phyloP scores from a whole-genome alignment of 1,140 invertebrate species.

The Maniola jurtina region DNA sequence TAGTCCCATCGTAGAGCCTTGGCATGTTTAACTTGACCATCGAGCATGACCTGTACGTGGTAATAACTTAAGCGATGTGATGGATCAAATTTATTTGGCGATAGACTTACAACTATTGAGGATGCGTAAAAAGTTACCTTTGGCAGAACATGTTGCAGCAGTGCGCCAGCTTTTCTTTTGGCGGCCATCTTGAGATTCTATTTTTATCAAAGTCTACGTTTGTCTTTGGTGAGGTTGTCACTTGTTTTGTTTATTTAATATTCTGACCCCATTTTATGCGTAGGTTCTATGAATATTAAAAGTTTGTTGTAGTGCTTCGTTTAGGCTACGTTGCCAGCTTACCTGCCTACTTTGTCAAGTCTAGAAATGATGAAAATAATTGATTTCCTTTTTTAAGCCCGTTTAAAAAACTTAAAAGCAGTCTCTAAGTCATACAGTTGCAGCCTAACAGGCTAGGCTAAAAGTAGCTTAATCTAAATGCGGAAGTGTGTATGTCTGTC shows the following conservation, averaged over 20 bases:
- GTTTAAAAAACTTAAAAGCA: too few relatives aligned
- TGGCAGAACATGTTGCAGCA: conserved; percentile 78
- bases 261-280: conserved; percentile 55
- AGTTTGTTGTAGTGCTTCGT: conserved; percentile 42
- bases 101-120: conserved; percentile 32
- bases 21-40: conserved; percentile 47
- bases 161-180: conserved; percentile 77
- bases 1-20: conserved; percentile 52
- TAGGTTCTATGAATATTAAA: conserved; percentile 32
- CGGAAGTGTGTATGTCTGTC: too few relatives aligned
- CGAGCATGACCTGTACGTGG: conserved; percentile 32
- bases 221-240: conserved; percentile 59
- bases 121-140: conserved; percentile 68
- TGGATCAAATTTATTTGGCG: conserved; percentile 18
- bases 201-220: conserved; percentile 57
- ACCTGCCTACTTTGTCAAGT: too few relatives aligned
- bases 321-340: too few relatives aligned
- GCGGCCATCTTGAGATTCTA: conserved; percentile 71
- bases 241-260: conserved; percentile 48
- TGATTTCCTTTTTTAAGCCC: too few relatives aligned
- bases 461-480: too few relatives aligned
- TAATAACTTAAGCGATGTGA: conserved; percentile 18
- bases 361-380: too few relatives aligned
- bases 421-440: too few relatives aligned
- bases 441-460: too few relatives aligned